A percentile compares a stretch with the other conserved stretches of the same genome.
Conservation (phyloP, 1,140 invertebrate species). For the Drosophila willistoni region DNA sequence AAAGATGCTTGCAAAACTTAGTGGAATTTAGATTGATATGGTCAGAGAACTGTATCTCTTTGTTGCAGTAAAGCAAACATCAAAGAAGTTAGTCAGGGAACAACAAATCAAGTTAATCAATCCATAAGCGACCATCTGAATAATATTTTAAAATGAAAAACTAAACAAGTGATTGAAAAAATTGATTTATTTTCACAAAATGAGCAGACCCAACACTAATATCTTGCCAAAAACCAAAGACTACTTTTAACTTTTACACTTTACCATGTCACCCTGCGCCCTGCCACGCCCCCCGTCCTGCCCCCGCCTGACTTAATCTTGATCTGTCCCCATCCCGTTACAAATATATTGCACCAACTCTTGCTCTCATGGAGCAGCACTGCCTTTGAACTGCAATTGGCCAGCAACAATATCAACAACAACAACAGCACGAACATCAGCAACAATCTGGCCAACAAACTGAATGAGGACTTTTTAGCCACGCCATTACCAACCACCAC, state of each 20-base stretch:
- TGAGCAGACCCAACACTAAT: no score
- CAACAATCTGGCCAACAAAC: conserved; percentile 42
- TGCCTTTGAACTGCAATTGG: conserved; percentile 58
- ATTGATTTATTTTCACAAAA: no score
- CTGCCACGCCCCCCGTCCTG: not conserved
- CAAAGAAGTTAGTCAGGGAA: no score
- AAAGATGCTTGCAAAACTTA: no score
- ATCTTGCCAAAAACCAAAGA: not conserved
- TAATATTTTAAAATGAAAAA: no score
- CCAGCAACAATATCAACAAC: conserved; percentile 44
- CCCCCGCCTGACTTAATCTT: not conserved
- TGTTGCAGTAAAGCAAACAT: no score
- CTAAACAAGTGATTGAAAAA: no score
- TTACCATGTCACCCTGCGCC: not conserved
- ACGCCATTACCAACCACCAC: conserved; percentile 8
- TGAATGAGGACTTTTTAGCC: conserved; percentile 22
- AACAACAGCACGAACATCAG: conserved; percentile 41
- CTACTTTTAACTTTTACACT: not conserved
- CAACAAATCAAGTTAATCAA: no score
- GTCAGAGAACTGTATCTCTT: no score
- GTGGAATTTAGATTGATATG: no score
- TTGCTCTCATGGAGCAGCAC: conserved; percentile 34
- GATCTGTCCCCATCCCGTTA: not conserved
- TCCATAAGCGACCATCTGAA: no score
- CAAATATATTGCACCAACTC: not conserved